Evolutionary conservation across 1,140 invertebrate species (phyloP).

Genomic region (Watersipora subatra): DNA sequence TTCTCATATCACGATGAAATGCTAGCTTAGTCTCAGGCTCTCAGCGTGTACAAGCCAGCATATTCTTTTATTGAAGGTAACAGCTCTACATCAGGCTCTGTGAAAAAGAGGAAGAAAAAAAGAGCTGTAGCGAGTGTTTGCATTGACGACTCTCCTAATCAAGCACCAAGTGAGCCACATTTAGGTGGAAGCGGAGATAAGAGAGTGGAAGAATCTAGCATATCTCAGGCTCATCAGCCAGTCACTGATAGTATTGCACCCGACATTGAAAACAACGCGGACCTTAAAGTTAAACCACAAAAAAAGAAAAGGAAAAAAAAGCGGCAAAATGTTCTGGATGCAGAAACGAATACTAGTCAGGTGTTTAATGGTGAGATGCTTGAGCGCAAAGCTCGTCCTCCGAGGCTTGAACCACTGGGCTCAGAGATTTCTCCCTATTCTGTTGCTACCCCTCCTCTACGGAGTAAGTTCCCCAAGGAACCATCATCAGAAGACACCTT

Average conservation of each 20-base stretch:
- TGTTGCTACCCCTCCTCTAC: neutral
- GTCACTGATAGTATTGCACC: too few relatives aligned
- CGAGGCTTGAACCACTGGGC: neutral
- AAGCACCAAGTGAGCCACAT: too few relatives aligned
- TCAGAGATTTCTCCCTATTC: neutral
- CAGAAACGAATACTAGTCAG: neutral
- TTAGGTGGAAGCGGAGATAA: too few relatives aligned
- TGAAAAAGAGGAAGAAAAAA: neutral
- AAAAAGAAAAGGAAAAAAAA: neutral
- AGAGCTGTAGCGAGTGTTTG: neutral
- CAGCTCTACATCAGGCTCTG: neutral
- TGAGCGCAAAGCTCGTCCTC: neutral
- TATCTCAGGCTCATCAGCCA: too few relatives aligned
- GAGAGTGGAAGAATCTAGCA: too few relatives aligned
- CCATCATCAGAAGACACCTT: too few relatives aligned
- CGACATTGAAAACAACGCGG: neutral
- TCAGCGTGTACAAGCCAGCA: too few relatives aligned
- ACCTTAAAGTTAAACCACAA: neutral
- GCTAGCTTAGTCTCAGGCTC: too few relatives aligned
- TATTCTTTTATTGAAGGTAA: neutral
- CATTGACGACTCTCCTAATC: neutral
- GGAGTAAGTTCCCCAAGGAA: too few relatives aligned
- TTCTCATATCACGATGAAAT: too few relatives aligned
- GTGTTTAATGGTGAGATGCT: neutral
- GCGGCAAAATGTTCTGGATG: neutral